Base-by-base conservation (phyloP, 2,888 invertebrate species). In the Drosophila monieri region DNA sequence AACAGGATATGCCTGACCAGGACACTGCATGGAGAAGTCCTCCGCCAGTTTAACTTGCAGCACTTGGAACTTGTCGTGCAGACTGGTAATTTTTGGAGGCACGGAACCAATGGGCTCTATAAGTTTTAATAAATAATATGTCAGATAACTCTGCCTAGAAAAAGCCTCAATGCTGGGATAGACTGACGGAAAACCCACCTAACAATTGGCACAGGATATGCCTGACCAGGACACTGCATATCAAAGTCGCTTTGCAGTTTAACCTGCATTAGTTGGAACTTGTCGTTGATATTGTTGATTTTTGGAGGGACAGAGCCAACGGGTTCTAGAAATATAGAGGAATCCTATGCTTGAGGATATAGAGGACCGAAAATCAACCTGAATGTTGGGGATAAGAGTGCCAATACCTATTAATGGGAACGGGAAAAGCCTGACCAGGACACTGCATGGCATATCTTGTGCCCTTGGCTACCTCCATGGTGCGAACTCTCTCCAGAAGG, bases 1-100 rank as follows among this genome's bases (percentile, higher is more conserved):
- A 80, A 95, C 94, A 55, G 95, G 95, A 92, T 93, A 95, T 35
- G 94, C 95, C 91, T 95, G 95, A n/a, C 95, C 95, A 65, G 95
- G 95, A 91, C 95, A 96, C 84, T 95, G 92, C 87, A 96, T 92
- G 27, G 94, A 94, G 81, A 94, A 92, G 89, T 93, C 93, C 77
- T 91, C 90, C 60, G 90, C 91, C 80, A 92, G 81, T 75, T 92
- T 91, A 68, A 78, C 80, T 80, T 94, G 94, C 88, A 90, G 58
- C 15, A 89, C 83, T 80, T 90, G 91, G 70, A 88, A 89, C 64
- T 91, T 89, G 39, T 91, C 91, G 78, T 93, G 91, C 68, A 94
- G 92, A 68, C 94, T 93, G 3, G 75, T 76, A 76, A 94, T 94
- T 90, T 94, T 94, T 6, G 94, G 94, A 44, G 93, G 92, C 27